A percentile compares a stretch with the other conserved stretches of the same genome.
These are phyloP conservation scores for Peromyscus polionotus DNA, from an alignment of 2,113 vertebrate species.

Conservation along the genomic window DNA sequence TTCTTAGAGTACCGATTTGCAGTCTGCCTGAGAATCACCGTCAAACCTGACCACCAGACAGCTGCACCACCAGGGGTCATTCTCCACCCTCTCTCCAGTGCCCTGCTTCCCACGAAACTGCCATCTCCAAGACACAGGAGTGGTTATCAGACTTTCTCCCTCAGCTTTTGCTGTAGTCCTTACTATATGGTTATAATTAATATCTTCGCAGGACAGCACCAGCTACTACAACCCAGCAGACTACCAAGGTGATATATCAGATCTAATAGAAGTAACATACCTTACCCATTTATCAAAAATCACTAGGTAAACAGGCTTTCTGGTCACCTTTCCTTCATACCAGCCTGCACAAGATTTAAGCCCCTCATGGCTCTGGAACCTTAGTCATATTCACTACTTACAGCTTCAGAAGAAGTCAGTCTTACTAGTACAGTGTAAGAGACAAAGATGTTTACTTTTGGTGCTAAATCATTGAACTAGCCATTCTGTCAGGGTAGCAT, in stretches of 20 bases:
- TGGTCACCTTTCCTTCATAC: not conserved
- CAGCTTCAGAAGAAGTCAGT: not conserved
- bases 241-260: not conserved
- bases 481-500: not conserved
- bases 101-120: not conserved
- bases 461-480: not conserved
- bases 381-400: not conserved
- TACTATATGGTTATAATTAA: not conserved
- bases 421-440: not conserved
- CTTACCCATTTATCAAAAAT: not conserved
- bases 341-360: not conserved
- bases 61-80: too few species aligned
- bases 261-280: not conserved
- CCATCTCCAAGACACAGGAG: not conserved
- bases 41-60: not conserved
- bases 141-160: not conserved
- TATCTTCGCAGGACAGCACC: not conserved
- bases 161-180: not conserved
- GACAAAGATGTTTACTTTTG: conserved; percentile 7
- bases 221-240: not conserved
- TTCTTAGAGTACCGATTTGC: not conserved
- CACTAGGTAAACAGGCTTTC: not conserved
- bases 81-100: not conserved
- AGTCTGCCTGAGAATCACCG: not conserved
- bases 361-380: not conserved